Evolutionary conservation across 2,888 invertebrate genomes (phyloP).

Genomic region (Empis stercorea): DNA sequence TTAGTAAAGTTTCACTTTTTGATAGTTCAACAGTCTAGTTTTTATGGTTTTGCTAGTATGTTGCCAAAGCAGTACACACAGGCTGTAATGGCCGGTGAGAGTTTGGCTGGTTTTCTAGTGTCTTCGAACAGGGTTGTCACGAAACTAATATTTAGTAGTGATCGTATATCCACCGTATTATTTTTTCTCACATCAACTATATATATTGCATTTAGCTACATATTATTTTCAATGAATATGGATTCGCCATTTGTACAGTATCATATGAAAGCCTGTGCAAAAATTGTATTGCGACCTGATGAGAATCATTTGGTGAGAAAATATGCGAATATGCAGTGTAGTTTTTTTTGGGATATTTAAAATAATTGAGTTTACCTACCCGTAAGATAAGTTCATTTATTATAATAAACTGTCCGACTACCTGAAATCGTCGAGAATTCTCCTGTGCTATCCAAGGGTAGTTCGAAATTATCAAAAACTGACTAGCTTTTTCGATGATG

Average conservation of each 20-base stretch:
- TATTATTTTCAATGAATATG: constrained; percentile 63
- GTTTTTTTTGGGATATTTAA: too few relatives aligned
- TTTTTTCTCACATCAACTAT: constrained; percentile 73
- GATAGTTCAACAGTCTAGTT: constrained; percentile 79
- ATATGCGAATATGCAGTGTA: too few relatives aligned
- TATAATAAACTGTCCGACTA: too few relatives aligned
- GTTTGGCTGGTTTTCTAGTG: constrained; percentile 72
- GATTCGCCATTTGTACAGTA: constrained; percentile 72
- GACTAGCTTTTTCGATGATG: too few relatives aligned
- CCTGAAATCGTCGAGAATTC: too few relatives aligned
- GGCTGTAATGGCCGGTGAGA: constrained; percentile 91
- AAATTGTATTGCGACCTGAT: constrained; percentile 70
- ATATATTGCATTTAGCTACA: constrained; percentile 62
- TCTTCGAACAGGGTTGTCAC: constrained; percentile 75
- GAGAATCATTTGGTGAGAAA: constrained; percentile 54
- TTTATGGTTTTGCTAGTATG: constrained; percentile 89
- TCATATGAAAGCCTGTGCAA: constrained; percentile 63
- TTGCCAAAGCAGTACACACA: constrained; percentile 78
- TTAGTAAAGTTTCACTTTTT: too few relatives aligned
- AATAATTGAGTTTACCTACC: too few relatives aligned
- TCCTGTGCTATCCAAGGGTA: too few relatives aligned
- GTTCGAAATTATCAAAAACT: too few relatives aligned
- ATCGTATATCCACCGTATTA: constrained; percentile 69
- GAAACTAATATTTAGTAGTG: constrained; percentile 62
- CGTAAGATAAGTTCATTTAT: too few relatives aligned